These are phyloP conservation scores for Origma solitaria DNA, from an alignment of 2,113 vertebrate genomes.

Conservation along the genomic window DNA sequence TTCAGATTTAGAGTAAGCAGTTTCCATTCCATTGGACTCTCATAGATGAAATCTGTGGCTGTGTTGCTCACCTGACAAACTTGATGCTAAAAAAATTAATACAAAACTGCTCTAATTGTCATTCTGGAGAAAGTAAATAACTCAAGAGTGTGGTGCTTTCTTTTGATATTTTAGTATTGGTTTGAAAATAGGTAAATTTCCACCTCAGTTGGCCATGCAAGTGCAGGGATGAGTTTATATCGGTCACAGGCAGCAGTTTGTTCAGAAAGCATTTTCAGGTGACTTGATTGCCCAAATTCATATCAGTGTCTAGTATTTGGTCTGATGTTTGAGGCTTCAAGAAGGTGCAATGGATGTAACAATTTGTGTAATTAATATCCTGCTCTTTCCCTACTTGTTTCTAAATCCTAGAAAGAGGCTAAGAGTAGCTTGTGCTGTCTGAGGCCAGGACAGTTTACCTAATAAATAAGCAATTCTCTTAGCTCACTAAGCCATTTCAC, in stretches of 20 bases:
- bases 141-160: neutral
- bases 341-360: neutral
- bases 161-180: neutral
- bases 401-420: neutral
- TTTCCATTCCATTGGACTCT: neutral
- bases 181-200: neutral
- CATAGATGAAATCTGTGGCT: neutral
- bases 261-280: neutral
- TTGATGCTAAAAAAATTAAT: neutral
- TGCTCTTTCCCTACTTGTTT: neutral
- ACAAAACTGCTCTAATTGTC: neutral
- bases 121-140: neutral
- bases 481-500: neutral
- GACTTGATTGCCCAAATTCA: neutral
- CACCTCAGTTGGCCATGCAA: neutral
- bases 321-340: neutral
- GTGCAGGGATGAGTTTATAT: neutral
- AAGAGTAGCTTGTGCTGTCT: neutral
- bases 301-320: neutral
- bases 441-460: neutral
- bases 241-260: neutral
- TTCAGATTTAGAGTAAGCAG: neutral
- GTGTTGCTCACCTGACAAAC: neutral
- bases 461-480: neutral
- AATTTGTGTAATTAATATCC: neutral